Evolutionary conservation across 2,888 invertebrate species (phyloP).

Genomic region (Anticlea derivata): DNA sequence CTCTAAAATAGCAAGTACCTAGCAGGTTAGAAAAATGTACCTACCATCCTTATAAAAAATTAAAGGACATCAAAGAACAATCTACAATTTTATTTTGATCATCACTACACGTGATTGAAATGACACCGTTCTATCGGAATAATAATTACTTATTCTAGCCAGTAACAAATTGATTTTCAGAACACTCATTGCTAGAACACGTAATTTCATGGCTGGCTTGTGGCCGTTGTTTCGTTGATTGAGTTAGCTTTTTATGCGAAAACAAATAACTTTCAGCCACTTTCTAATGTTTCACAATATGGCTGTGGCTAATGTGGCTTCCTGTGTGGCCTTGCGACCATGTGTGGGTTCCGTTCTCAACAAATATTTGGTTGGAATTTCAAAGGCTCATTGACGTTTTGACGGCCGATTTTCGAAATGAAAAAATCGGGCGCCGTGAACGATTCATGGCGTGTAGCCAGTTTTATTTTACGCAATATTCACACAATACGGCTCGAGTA

Average conservation of each 20-base stretch:
- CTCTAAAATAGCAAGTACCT: too few relatives aligned
- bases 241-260: constrained; percentile 62
- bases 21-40: too few relatives aligned
- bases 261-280: constrained; percentile 57
- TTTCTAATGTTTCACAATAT: constrained; percentile 69
- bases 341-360: constrained; percentile 68
- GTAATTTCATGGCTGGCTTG: constrained; percentile 73
- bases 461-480: constrained; percentile 20
- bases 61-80: too few relatives aligned
- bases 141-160: constrained; percentile 37
- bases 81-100: too few relatives aligned
- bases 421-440: constrained; percentile 65
- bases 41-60: too few relatives aligned
- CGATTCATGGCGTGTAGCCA: constrained; percentile 35
- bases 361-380: constrained; percentile 77
- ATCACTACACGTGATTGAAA: neutral
- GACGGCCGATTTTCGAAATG: constrained; percentile 58
- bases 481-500: constrained; percentile 55
- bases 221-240: constrained; percentile 66
- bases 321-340: constrained; percentile 73
- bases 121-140: neutral
- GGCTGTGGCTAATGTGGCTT: constrained; percentile 48
- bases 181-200: constrained; percentile 48
- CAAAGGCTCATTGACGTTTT: constrained; percentile 74
- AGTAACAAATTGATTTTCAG: constrained; percentile 61